A percentile compares a stretch with the other conserved stretches of the same genome.
These are phyloP conservation scores for Mylabris sibirica DNA, from an alignment of 2,888 invertebrate species.

Conservation along the genomic window DNA sequence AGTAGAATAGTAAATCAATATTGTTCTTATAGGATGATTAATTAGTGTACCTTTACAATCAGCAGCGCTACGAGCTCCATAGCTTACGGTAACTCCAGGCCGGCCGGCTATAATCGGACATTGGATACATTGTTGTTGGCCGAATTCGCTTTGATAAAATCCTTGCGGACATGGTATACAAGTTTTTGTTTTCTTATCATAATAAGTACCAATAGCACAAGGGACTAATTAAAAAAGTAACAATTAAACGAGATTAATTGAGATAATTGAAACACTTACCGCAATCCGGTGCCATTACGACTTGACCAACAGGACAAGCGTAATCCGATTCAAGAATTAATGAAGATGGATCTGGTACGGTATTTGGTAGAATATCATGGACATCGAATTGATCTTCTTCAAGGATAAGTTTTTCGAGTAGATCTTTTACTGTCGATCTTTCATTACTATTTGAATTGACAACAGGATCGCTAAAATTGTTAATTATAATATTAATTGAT, in stretches of 20 bases:
- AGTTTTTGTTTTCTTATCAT: constrained; percentile 76
- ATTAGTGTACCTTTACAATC: constrained; percentile 78
- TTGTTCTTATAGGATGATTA: background rate
- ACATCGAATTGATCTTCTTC: constrained; percentile 96
- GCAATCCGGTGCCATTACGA: constrained; percentile 92
- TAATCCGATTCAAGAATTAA: constrained; percentile 88
- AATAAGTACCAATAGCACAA: constrained; percentile 90
- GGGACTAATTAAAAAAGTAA: constrained; percentile 69
- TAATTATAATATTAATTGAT: background rate
- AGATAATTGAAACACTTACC: constrained; percentile 66
- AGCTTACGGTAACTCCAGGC: constrained; percentile 85
- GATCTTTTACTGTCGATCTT: constrained; percentile 80
- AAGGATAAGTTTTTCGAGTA: constrained; percentile 88
- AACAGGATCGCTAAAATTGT: constrained; percentile 80
- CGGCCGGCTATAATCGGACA: constrained; percentile 93
- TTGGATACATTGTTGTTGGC: constrained; percentile 85
- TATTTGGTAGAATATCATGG: constrained; percentile 90
- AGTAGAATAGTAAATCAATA: constrained; percentile 28
- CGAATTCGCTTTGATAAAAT: constrained; percentile 92
- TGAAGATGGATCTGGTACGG: constrained; percentile 91
- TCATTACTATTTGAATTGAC: constrained; percentile 87
- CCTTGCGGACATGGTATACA: constrained; percentile 88
- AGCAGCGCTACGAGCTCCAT: constrained; percentile 86
- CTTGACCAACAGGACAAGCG: constrained; percentile 92
- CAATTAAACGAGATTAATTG: background rate